These are phyloP conservation scores for Sebastes steindachneri DNA, from an alignment of 2,797 vertebrate species.

Conservation along the genomic window DNA sequence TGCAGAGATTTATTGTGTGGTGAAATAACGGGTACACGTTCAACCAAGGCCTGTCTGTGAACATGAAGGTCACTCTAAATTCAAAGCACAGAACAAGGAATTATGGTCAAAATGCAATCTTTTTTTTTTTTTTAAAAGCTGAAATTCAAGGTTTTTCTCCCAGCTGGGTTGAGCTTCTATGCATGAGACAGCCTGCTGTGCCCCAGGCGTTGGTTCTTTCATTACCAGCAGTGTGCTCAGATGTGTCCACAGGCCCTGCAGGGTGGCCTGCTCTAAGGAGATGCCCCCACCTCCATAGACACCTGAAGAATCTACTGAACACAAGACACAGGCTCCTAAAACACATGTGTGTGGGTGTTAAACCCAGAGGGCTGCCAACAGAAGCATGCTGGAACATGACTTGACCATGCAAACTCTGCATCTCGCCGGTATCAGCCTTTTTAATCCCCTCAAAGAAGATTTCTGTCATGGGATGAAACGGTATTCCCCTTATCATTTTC, in stretches of 20 bases:
- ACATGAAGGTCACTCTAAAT: not conserved
- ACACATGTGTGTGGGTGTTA: not conserved
- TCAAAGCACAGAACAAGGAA: not conserved
- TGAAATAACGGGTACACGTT: not conserved
- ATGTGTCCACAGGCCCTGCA: slow-evolving; percentile 18
- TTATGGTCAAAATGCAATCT: not conserved
- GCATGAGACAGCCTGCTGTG: slow-evolving; percentile 42
- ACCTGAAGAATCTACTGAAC: slow-evolving; percentile 29
- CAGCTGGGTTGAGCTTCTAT: not conserved
- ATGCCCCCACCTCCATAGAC: not conserved
- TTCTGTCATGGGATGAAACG: not conserved
- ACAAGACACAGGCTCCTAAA: slow-evolving; percentile 8
- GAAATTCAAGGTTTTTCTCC: not conserved
- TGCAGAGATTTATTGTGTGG: not conserved
- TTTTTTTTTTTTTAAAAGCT: not conserved
- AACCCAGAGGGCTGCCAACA: slow-evolving; percentile 35
- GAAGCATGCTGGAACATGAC: slow-evolving; percentile 54
- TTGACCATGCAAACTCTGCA: slow-evolving; percentile 11
- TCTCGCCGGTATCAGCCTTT: not conserved
- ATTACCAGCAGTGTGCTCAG: slow-evolving; percentile 39
- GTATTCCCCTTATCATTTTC: not conserved
- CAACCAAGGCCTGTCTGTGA: not conserved
- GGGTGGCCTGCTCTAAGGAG: slow-evolving; percentile 3
- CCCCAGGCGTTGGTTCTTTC: slow-evolving; percentile 25
- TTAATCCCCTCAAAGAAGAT: slow-evolving; percentile 11